Conservation (phyloP, 2,113 vertebrate species). For the Triplophysa tibetana region DNA sequence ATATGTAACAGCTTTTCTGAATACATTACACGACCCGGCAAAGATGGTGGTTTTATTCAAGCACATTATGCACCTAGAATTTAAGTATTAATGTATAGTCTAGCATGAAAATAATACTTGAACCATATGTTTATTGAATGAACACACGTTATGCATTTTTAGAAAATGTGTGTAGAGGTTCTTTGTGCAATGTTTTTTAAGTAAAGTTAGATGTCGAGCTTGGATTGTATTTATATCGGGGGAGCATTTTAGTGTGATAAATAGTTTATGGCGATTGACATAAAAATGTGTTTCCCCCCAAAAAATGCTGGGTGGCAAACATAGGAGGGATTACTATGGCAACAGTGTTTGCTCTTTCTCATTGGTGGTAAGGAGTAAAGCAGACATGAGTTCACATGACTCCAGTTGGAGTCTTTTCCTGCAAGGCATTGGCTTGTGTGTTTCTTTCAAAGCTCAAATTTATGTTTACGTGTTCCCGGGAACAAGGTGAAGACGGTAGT, state of each 20-base stretch:
- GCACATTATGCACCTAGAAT: too few species aligned
- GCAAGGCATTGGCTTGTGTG: conserved; percentile 40
- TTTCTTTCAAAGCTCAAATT: conserved; percentile 34
- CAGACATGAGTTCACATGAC: conserved; percentile 54
- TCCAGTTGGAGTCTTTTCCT: conserved; percentile 46
- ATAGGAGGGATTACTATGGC: conserved; percentile 57
- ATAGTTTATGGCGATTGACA: conserved; percentile 14
- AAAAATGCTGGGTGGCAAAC: conserved; percentile 53
- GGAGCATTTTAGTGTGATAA: conserved; percentile 16
- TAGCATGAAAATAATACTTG: neutral
- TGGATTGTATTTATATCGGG: neutral
- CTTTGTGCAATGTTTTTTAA: neutral
- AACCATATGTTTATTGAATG: neutral
- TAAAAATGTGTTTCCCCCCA: conserved; percentile 5
- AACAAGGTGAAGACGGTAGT: neutral
- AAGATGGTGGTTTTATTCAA: neutral
- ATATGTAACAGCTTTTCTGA: neutral
- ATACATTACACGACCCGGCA: neutral
- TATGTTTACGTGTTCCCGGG: conserved; percentile 33
- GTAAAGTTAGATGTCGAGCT: neutral
- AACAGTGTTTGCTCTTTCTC: conserved; percentile 54
- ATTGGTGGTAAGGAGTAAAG: conserved; percentile 56
- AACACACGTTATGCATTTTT: neutral
- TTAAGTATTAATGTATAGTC: neutral
- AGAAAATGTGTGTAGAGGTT: neutral